Base-by-base conservation (phyloP, 35 echinoderm and acorn worm genomes). In the Patiria miniata region DNA sequence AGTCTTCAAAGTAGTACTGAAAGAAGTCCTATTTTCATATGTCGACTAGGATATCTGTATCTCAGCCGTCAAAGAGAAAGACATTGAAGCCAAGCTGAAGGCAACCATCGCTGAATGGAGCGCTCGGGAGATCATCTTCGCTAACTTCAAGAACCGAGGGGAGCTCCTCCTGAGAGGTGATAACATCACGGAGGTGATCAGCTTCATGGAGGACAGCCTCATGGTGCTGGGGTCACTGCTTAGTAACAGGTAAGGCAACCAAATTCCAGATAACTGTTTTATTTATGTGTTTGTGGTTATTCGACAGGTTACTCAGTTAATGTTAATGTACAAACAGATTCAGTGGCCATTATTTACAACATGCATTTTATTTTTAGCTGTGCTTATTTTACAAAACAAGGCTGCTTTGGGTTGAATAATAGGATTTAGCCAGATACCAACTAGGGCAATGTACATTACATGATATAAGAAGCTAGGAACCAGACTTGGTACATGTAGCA, bases 61-160 rank as follows among this genome's bases (percentile, higher is more conserved):
- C 37, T 99, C 96, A 77, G 96, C 96, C 51, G 96, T 99, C 30
- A 99, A 99, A 65, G 96, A 99, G 87, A 99, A 99, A 81, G 96
- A 99, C 87, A 99, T 99, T 77, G 96, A 99, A 78, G 96, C 96
- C 61, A 99, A 99, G 69, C 90, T 99, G 28, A 99, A 99, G 77
- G 85, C 78, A 5, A 87, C 86, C 6, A 87, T 99, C 42, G 96
- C 96, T 39, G 96, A 99, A 86, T 99, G 96, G 96, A 94, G 96
- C 34, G 92, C 96, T 21, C 83, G 93, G 23, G 86, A 92, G 52
- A 78, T 99, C 8, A 92, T 91, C 47, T 99, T 99, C 61, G 96
- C 78, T 33, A 95, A 95, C 87, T 99, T 99, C 68, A 99, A 99
- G 89, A 99, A 95, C 39, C 89, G 96, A 19, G 96, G 96, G 40